Percentiles rank a stretch among this genome's conserved stretches.
These are phyloP conservation scores for Laterallus jamaicensis DNA, from an alignment of 2,113 vertebrate species.

Conservation along the genomic window DNA sequence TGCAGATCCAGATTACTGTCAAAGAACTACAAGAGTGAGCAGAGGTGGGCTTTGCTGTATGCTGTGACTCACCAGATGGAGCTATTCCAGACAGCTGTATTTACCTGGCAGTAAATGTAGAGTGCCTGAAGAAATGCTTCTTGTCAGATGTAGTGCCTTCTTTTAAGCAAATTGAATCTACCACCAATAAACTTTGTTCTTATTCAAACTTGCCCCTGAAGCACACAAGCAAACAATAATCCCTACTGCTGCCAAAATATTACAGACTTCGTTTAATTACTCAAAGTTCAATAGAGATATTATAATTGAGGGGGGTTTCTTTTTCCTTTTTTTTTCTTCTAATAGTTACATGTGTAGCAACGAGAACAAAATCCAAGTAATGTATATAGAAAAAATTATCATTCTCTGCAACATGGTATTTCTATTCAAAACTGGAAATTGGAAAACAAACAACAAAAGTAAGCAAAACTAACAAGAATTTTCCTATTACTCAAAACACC, in stretches of 20 bases:
- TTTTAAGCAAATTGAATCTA: not conserved
- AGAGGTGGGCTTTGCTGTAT: not conserved
- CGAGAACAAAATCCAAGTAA: not conserved
- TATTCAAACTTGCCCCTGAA: not conserved
- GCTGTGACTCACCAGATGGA: constrained; percentile 11
- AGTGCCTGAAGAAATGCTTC: not conserved
- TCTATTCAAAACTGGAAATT: not conserved
- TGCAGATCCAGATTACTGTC: not conserved
- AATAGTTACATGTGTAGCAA: not conserved
- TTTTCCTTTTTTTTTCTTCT: not conserved
- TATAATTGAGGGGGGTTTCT: not conserved
- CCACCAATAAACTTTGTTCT: not conserved
- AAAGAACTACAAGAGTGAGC: not conserved
- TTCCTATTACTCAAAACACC: not conserved
- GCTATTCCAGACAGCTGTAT: not conserved
- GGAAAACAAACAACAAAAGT: not conserved
- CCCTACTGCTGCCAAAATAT: not conserved
- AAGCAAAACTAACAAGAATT: not conserved
- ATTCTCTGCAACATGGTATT: not conserved
- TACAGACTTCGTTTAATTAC: constrained; percentile 22
- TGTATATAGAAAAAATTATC: not conserved
- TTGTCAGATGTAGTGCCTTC: not conserved
- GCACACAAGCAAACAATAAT: constrained; percentile 15
- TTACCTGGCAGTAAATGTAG: not conserved
- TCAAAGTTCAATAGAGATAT: not conserved